phyloP scores from a whole-genome alignment of 1,140 invertebrate genomes.

The Palaemon carinicauda region DNA sequence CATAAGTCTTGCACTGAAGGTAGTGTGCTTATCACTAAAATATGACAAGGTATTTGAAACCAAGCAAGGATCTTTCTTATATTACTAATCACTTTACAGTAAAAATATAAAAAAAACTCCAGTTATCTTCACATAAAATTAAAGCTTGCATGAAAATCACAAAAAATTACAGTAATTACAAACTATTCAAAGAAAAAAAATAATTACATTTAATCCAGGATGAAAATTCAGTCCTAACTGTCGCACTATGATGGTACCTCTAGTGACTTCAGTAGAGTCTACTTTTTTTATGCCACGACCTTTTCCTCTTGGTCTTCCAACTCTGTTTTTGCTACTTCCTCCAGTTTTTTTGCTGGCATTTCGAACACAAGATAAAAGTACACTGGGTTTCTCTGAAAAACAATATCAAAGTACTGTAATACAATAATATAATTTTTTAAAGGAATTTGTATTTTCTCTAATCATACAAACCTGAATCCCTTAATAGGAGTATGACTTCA shows the following conservation, averaged over 20 bases:
- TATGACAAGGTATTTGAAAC: too few species aligned
- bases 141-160: not conserved
- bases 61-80: too few species aligned
- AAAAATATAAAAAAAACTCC: too few species aligned
- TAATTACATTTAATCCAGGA: slow-evolving; percentile 38
- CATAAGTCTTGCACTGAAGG: too few species aligned
- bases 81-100: too few species aligned
- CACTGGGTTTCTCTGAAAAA: slow-evolving; percentile 1
- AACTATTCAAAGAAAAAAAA: not conserved
- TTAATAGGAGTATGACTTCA: too few species aligned
- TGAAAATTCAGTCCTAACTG: slow-evolving; percentile 23
- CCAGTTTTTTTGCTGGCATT: slow-evolving; percentile 36
- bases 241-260: slow-evolving; percentile 20
- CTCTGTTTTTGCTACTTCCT: slow-evolving; percentile 25
- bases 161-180: not conserved
- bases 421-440: too few species aligned
- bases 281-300: not conserved
- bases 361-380: not conserved
- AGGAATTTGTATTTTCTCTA: too few species aligned
- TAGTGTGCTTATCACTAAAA: too few species aligned
- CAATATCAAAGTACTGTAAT: too few species aligned
- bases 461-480: too few species aligned
- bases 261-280: not conserved
- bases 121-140: too few species aligned
- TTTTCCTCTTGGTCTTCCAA: slow-evolving; percentile 19